phyloP scores from a whole-genome alignment of 2,888 invertebrate genomes.

The Psococerastis gibbosa region DNA sequence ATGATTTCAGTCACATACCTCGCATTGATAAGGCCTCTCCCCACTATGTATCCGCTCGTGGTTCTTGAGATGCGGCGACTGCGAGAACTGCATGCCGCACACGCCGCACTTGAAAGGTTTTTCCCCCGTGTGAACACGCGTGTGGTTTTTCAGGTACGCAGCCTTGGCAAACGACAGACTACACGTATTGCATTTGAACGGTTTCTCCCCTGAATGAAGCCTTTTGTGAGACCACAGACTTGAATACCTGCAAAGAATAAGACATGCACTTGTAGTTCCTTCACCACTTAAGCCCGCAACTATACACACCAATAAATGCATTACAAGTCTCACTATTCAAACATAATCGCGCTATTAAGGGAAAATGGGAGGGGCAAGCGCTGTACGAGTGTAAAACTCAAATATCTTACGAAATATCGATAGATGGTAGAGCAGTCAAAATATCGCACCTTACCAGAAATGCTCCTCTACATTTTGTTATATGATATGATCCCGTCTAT shows the following conservation, averaged over 20 bases:
- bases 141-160: conserved; percentile 78
- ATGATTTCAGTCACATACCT: conserved; percentile 30
- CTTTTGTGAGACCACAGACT: conserved; percentile 80
- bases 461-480: too few relatives aligned
- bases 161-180: conserved; percentile 77
- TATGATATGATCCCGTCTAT: too few relatives aligned
- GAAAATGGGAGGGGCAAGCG: too few relatives aligned
- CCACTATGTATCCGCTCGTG: conserved; percentile 78
- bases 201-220: conserved; percentile 64
- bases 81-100: conserved; percentile 80
- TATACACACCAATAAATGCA: too few relatives aligned
- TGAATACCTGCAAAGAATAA: conserved; percentile 46
- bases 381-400: too few relatives aligned
- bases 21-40: conserved; percentile 73
- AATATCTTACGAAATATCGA: too few relatives aligned
- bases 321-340: too few relatives aligned
- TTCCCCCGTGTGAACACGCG: conserved; percentile 63
- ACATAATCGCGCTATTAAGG: too few relatives aligned
- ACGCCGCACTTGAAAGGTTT: conserved; percentile 48
- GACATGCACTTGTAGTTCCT: too few relatives aligned
- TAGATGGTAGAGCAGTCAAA: too few relatives aligned
- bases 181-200: conserved; percentile 75
- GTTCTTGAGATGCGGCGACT: conserved; percentile 73
- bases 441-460: too few relatives aligned
- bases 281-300: too few relatives aligned